phyloP scores from a whole-genome alignment of 2,888 invertebrate species.

The Troides helena region DNA sequence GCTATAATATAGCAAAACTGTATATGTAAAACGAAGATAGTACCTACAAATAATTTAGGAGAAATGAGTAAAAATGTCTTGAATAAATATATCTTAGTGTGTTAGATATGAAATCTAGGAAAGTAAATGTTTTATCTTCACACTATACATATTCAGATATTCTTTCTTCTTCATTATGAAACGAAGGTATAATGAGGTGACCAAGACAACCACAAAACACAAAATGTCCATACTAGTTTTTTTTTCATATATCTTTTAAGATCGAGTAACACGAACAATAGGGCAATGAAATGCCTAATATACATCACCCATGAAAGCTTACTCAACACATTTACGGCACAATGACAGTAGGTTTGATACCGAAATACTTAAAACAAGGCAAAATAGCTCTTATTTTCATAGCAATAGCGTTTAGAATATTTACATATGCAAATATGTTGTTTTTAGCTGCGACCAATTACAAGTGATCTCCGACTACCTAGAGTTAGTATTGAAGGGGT shows the following conservation, averaged over 20 bases:
- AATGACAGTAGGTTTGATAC: slow-evolving; percentile 45
- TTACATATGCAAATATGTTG: slow-evolving; percentile 41
- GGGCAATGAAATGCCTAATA: slow-evolving; percentile 69
- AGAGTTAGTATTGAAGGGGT: background rate
- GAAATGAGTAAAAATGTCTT: no score
- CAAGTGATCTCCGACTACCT: slow-evolving; percentile 42
- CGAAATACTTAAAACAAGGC: slow-evolving; percentile 12
- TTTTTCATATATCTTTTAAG: background rate
- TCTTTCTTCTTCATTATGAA: no score
- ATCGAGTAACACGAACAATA: slow-evolving; percentile 43
- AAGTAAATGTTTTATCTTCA: no score
- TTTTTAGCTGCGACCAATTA: slow-evolving; percentile 45
- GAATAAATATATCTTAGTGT: no score
- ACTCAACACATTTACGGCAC: slow-evolving; percentile 69
- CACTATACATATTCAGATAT: no score
- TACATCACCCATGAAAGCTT: slow-evolving; percentile 73
- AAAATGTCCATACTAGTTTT: no score
- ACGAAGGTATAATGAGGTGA: no score
- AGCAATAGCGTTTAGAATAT: slow-evolving; percentile 31
- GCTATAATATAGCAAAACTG: no score
- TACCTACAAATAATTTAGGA: no score
- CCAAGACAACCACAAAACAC: no score
- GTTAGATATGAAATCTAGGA: no score
- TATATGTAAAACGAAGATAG: no score
- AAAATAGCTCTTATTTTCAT: slow-evolving; percentile 40